Percentiles rank a stretch among this genome's conserved stretches.
Evolutionary conservation across 2,113 vertebrate genomes (phyloP).

Genomic region (Cololabis saira): DNA sequence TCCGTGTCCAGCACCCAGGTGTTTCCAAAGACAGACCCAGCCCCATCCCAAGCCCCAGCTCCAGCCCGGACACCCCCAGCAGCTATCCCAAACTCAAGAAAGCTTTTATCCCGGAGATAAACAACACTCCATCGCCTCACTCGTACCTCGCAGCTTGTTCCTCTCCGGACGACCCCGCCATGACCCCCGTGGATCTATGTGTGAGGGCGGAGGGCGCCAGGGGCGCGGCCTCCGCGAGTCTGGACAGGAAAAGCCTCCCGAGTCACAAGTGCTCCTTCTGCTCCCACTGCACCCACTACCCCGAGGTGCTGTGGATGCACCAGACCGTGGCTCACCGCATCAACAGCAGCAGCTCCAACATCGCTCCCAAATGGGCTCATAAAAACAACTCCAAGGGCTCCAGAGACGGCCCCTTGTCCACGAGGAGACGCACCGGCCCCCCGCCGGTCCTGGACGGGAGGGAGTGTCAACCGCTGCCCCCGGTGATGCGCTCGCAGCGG

Average conservation of each 20-base stretch:
- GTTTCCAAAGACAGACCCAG: conserved; percentile 40
- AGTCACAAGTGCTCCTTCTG: conserved; percentile 92
- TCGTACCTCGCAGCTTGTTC: conserved; percentile 48
- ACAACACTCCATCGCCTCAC: conserved; percentile 62
- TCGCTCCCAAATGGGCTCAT: conserved; percentile 88
- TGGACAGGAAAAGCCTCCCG: conserved; percentile 81
- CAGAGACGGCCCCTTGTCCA: conserved; percentile 79
- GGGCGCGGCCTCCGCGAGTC: conserved; percentile 58
- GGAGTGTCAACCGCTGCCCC: conserved; percentile 88
- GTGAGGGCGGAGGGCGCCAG: conserved; percentile 64
- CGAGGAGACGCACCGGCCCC: conserved; percentile 89
- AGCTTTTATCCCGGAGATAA: conserved; percentile 76
- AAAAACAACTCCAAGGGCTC: conserved; percentile 81
- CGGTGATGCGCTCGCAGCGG: conserved; percentile 80
- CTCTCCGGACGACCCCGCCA: conserved; percentile 26
- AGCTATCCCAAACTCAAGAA: conserved; percentile 79
- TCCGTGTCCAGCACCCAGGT: conserved; percentile 64
- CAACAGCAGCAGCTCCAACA: conserved; percentile 84
- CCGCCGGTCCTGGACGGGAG: conserved; percentile 89
- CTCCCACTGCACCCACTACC: conserved; percentile 90
- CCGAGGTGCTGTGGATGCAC: conserved; percentile 96
- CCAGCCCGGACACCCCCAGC: conserved; percentile 48
- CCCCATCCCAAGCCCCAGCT: conserved; percentile 51
- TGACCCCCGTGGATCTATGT: conserved; percentile 71
- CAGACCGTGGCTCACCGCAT: conserved; percentile 92